A percentile compares a stretch with the other conserved stretches of the same genome.
Evolutionary conservation across 2,113 vertebrate genomes (phyloP).

Genomic region (Coptodon rendalli): DNA sequence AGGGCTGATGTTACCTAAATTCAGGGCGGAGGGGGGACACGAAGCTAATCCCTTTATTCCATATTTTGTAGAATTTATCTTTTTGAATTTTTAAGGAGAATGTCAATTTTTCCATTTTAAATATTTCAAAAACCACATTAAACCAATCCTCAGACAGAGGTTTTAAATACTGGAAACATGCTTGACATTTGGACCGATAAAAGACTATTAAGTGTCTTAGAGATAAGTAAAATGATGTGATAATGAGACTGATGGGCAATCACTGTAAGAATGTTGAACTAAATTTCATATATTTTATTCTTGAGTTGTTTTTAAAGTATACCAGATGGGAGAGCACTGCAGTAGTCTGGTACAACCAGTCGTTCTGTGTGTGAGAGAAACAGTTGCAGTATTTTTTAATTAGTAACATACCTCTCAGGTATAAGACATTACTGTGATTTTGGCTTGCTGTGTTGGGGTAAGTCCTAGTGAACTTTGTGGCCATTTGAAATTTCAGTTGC

Average conservation of each 20-base stretch:
- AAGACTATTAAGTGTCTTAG: background rate
- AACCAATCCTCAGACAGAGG: background rate
- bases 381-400: background rate
- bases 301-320: background rate
- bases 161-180: background rate
- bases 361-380: background rate
- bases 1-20: background rate
- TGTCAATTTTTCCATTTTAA: background rate
- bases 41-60: fast-evolving
- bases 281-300: background rate
- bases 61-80: background rate
- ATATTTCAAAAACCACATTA: background rate
- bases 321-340: background rate
- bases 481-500: background rate
- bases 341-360: background rate
- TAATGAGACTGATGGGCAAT: background rate
- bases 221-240: background rate
- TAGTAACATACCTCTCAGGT: background rate
- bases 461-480: background rate
- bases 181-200: fast-evolving
- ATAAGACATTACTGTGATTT: background rate
- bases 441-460: background rate
- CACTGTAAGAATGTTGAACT: background rate
- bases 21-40: background rate
- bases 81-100: background rate